Percentiles rank a stretch among this genome's conserved stretches.
phyloP scores from a whole-genome alignment of 2,888 invertebrate species.

The Cryptosula pallasiana region DNA sequence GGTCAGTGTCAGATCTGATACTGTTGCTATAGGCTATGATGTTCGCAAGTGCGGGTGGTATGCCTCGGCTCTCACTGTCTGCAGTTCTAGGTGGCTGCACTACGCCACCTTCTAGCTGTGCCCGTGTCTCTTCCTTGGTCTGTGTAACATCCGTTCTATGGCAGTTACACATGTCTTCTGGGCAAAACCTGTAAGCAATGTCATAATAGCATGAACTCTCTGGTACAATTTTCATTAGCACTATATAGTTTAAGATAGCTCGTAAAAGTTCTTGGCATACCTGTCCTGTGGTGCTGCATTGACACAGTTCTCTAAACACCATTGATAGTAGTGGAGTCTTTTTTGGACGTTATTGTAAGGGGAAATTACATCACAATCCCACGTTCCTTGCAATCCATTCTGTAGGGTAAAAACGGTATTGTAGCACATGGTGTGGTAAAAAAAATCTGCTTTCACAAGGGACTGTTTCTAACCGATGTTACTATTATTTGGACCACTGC shows the following conservation, averaged over 20 bases:
- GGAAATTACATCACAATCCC: background rate
- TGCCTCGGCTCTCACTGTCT: background rate
- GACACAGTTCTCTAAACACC: background rate
- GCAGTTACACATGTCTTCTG: background rate
- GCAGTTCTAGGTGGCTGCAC: background rate
- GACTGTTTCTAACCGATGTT: no score
- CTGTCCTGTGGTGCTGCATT: background rate
- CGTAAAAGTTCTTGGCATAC: no score
- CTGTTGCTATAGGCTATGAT: background rate
- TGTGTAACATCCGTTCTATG: background rate
- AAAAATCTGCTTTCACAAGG: no score
- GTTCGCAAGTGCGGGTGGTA: background rate
- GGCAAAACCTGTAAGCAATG: background rate
- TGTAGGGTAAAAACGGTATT: no score
- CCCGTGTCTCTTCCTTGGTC: background rate
- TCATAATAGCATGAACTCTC: no score
- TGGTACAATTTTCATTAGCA: no score
- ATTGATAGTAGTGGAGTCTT: background rate
- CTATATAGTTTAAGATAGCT: no score
- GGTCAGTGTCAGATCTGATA: background rate
- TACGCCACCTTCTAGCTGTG: background rate
- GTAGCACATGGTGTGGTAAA: no score
- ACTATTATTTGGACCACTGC: no score
- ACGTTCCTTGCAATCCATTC: background rate
- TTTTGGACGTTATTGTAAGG: background rate